phyloP scores from a whole-genome alignment of 2,797 vertebrate species.

The Lepilemur ruficaudatus region DNA sequence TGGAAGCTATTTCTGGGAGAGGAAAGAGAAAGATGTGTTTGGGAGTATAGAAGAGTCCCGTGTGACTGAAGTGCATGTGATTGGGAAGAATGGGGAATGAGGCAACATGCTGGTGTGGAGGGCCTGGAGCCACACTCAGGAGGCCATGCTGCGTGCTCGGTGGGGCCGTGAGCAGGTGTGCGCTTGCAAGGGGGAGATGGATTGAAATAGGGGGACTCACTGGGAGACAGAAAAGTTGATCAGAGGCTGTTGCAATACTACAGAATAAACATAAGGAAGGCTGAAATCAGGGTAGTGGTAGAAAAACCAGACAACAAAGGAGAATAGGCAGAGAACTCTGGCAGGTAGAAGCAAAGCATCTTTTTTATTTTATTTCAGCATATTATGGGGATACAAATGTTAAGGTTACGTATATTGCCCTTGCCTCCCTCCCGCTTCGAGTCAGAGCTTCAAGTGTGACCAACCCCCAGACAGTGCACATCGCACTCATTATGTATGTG shows the following conservation, averaged over 20 bases:
- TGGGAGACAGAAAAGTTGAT: neutral
- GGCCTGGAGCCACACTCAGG: neutral
- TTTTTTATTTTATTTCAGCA: too few species aligned
- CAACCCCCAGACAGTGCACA: too few species aligned
- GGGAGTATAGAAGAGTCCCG: neutral
- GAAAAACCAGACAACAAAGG: neutral
- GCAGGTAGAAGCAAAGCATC: neutral
- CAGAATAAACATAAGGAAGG: neutral
- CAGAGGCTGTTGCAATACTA: neutral
- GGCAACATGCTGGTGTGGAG: too few species aligned
- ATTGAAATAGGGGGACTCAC: neutral
- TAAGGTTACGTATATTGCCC: too few species aligned
- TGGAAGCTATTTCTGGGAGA: neutral
- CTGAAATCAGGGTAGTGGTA: neutral
- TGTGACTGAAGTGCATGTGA: neutral
- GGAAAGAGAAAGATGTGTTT: neutral
- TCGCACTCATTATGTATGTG: too few species aligned
- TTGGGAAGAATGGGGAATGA: neutral
- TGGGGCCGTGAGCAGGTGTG: too few species aligned
- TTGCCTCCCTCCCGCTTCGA: too few species aligned
- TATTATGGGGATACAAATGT: too few species aligned
- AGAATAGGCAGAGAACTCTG: neutral
- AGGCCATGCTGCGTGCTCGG: neutral
- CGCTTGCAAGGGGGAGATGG: neutral
- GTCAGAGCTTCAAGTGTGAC: too few species aligned